Base-by-base conservation (phyloP, 2,888 invertebrate genomes). In the Cerastis rubricosa region DNA sequence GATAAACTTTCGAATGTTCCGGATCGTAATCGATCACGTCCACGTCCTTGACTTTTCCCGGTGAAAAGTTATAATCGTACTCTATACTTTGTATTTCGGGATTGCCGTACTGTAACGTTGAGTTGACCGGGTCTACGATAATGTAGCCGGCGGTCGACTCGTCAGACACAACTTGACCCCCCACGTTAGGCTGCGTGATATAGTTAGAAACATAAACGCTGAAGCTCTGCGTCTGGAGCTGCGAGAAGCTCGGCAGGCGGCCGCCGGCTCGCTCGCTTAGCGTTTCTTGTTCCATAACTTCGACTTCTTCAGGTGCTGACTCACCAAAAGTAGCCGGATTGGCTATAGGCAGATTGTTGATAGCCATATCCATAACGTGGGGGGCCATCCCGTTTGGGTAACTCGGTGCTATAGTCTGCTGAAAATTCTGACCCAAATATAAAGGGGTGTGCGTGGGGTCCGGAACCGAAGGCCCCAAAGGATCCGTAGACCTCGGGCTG, bases 321-420 rank as follows among this genome's bases (percentile, higher is more conserved):
- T 97, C 98, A 98, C 98, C 98, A 98, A 97, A 98, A 98, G 97
- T 98, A 98, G 97, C 98, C 98, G 97, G 98, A 97, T 96, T 97
- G 96, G 97, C 97, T 97, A 97, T 97, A 96, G 96, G 97, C 97
- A 97, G 96, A 97, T 96, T 97, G 97, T 95, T 97, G 97, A 97
- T 97, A 98, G 97, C 97, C 97, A 97, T 98, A 98, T 97, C 97
- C 97, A 97, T 98, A 98, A 98, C 98, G 98, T 98, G 98, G 98
- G 98, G 98, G 98, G 98, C 98, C 97, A 97, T 97, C 97, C 97
- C 98, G 98, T 98, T 98, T 98, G 98, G 98, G 98, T 98, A 98
- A 96, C 95, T 97, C 98, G 97, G 96, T 94, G 96, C 95, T 97
- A 97, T 95, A 96, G 95, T 96, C 96, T 96, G 96, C 90, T 97